Conservation (phyloP, 2,888 invertebrate genomes). For the Nomada hirtipes region DNA sequence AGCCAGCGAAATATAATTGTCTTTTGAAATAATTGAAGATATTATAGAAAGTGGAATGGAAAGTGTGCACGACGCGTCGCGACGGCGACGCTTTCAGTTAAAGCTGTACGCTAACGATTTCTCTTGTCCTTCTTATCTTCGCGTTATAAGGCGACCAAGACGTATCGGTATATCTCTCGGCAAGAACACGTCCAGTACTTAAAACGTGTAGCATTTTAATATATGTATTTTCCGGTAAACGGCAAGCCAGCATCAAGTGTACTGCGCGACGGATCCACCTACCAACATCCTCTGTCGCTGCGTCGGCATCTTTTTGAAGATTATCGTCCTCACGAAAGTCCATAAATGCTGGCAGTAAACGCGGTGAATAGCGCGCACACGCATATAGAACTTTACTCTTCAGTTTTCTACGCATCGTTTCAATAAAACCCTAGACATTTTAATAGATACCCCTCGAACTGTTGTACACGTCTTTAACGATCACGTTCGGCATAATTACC, state of each 20-base stretch:
- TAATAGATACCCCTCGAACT: conserved; percentile 12
- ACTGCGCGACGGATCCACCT: conserved; percentile 12
- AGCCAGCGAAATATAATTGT: background rate
- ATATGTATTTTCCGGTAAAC: conserved; percentile 37
- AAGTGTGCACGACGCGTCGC: background rate
- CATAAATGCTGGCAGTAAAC: conserved; percentile 46
- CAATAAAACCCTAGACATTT: conserved; percentile 21
- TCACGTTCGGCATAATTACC: conserved; percentile 11
- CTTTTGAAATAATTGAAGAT: background rate
- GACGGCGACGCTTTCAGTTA: conserved; percentile 5
- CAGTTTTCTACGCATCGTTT: conserved; percentile 5
- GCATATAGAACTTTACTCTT: background rate
- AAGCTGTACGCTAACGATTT: conserved; percentile 18
- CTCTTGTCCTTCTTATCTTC: conserved; percentile 9
- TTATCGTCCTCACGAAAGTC: conserved; percentile 52
- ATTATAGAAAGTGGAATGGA: background rate
- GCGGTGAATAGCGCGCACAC: conserved; percentile 1
- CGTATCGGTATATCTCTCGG: conserved; percentile 30
- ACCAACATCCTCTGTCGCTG: conserved; percentile 30
- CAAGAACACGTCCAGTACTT: conserved; percentile 24
- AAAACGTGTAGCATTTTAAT: conserved; percentile 34
- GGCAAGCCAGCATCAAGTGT: conserved; percentile 16
- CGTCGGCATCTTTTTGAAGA: conserved; percentile 50
- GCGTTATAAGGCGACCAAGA: conserved; percentile 26
- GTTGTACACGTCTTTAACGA: background rate